Conservation (phyloP, 2,797 vertebrate genomes). For the Betta splendens region DNA sequence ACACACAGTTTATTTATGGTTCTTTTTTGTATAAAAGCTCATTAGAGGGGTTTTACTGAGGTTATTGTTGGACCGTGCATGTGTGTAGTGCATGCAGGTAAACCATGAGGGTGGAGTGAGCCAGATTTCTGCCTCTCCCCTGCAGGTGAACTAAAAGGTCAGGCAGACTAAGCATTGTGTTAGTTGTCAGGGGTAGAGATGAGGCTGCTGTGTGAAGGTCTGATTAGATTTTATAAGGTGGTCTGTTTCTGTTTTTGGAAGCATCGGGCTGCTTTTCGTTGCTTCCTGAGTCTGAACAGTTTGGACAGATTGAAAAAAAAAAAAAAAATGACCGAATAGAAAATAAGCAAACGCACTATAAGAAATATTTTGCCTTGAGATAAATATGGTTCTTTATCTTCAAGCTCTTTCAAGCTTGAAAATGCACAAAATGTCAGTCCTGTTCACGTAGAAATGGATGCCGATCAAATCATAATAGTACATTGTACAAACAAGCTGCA, state of each 20-base stretch:
- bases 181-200: conserved; percentile 44
- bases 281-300: conserved; percentile 7
- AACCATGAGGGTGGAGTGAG: conserved; percentile 17
- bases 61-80: neutral
- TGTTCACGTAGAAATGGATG: conserved; percentile 27
- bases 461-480: conserved; percentile 47
- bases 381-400: conserved; percentile 20
- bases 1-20: no score
- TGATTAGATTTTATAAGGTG: conserved; percentile 34
- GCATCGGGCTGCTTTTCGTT: conserved; percentile 7
- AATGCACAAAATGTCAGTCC: conserved; percentile 16
- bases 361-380: conserved; percentile 18
- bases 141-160: conserved; percentile 71
- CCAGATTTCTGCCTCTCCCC: conserved; percentile 42
- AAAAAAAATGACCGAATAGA: no score
- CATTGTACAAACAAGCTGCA: conserved; percentile 15
- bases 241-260: conserved; percentile 20
- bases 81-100: conserved; percentile 17
- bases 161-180: conserved; percentile 48
- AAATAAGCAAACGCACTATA: conserved; percentile 23
- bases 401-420: conserved; percentile 33
- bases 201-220: conserved; percentile 21
- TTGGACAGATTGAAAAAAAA: conserved; percentile 21
- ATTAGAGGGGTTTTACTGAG: neutral
- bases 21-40: no score